Percentiles rank a stretch among this genome's conserved stretches.
Evolutionary conservation across 1,140 invertebrate species (phyloP).

Genomic region (Megalopta genalis): DNA sequence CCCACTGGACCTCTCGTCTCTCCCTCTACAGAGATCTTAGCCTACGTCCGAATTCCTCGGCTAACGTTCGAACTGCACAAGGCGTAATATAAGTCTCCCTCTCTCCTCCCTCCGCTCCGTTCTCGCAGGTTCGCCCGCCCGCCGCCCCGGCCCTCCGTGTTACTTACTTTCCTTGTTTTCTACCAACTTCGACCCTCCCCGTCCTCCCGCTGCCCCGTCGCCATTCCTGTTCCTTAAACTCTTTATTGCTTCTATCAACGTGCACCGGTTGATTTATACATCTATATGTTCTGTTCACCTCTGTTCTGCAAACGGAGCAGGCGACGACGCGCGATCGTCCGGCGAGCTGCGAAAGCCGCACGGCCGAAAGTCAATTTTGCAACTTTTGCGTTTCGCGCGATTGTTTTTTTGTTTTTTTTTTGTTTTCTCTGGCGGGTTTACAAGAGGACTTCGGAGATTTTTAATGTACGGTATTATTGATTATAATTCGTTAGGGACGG

Average conservation of each 20-base stretch:
- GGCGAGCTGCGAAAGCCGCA: too few relatives aligned
- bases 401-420: too few relatives aligned
- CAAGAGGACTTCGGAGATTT: too few relatives aligned
- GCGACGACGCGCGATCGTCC: too few relatives aligned
- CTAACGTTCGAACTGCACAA: conserved; percentile 56
- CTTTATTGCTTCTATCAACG: conserved; percentile 71
- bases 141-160: too few relatives aligned
- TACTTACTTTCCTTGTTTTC: background rate
- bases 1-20: conserved; percentile 52
- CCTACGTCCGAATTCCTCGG: conserved; percentile 61
- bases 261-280: conserved; percentile 67
- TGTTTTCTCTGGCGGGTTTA: too few relatives aligned
- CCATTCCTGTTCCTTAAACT: conserved; percentile 49
- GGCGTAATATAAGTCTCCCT: conserved; percentile 60
- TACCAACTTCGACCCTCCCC: background rate
- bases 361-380: too few relatives aligned
- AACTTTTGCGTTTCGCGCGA: too few relatives aligned
- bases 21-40: conserved; percentile 50
- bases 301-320: conserved; percentile 20
- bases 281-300: conserved; percentile 56
- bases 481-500: too few relatives aligned
- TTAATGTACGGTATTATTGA: too few relatives aligned
- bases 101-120: background rate
- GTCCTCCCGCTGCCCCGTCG: background rate
- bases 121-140: too few relatives aligned